phyloP scores from a whole-genome alignment of 2,113 vertebrate genomes.

The Cynoglossus semilaevis region DNA sequence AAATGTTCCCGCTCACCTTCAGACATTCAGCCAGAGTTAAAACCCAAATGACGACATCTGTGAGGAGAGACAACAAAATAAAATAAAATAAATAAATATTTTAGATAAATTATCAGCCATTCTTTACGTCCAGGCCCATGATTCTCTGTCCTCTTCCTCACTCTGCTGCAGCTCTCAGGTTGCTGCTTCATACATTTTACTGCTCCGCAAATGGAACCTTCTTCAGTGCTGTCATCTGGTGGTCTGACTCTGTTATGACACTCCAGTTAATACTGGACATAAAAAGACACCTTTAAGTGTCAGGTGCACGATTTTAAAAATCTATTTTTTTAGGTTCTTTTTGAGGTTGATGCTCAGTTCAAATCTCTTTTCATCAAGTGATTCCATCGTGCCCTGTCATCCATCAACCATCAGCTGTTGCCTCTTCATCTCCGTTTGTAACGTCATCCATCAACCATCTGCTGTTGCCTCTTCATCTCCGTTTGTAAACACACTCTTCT shows the following conservation, averaged over 20 bases:
- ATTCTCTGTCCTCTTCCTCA: background rate
- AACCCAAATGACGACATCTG: background rate
- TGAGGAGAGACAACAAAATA: background rate
- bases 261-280: conserved; percentile 4
- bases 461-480: conserved; percentile 11
- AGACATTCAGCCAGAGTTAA: background rate
- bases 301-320: too few relatives aligned
- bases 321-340: too few relatives aligned
- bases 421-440: background rate
- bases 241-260: conserved; percentile 67
- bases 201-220: conserved; percentile 33
- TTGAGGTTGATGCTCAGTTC: background rate
- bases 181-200: background rate
- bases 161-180: conserved; percentile 4
- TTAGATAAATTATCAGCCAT: background rate
- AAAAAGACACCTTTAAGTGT: background rate
- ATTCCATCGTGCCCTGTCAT: conserved; percentile 7
- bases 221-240: conserved; percentile 78
- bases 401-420: background rate
- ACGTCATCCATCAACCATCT: background rate
- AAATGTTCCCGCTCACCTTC: background rate
- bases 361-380: background rate
- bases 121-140: background rate
- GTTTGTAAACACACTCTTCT: conserved; percentile 5
- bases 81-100: background rate